Conservation (phyloP, 2,797 vertebrate species). For the Petrocephalus schoutedeni region DNA sequence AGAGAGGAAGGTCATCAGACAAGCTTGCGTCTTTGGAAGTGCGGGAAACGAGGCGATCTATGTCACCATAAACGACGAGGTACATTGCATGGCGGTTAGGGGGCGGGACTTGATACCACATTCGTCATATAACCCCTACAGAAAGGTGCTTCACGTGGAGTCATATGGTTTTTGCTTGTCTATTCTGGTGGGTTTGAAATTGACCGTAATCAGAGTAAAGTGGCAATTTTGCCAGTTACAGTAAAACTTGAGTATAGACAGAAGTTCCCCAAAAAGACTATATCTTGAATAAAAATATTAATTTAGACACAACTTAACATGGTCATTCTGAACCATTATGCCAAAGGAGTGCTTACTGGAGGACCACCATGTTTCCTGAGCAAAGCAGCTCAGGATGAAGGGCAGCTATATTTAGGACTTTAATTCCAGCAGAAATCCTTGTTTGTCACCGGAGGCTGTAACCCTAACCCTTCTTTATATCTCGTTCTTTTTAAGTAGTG, state of each 20-base stretch:
- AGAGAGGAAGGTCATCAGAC: conserved; percentile 82
- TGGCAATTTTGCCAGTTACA: too few species aligned
- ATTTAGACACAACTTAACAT: background rate
- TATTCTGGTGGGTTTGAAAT: too few species aligned
- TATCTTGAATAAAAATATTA: background rate
- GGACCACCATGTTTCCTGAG: too few species aligned
- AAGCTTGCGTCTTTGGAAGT: conserved; percentile 92
- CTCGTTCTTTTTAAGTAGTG: too few species aligned
- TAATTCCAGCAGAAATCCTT: background rate
- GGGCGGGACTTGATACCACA: background rate
- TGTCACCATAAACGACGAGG: conserved; percentile 89
- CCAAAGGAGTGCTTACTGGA: too few species aligned
- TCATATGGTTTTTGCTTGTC: too few species aligned
- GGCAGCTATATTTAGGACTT: background rate
- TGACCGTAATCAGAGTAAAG: too few species aligned
- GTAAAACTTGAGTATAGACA: background rate
- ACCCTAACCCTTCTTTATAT: too few species aligned
- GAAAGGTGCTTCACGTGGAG: background rate
- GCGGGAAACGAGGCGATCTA: conserved; percentile 93
- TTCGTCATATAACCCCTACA: background rate
- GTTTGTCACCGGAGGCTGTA: too few species aligned
- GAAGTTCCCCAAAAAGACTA: background rate
- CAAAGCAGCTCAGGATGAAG: too few species aligned
- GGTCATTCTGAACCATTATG: background rate
- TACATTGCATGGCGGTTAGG: conserved; percentile 48